phyloP scores from a whole-genome alignment of 1,140 invertebrate genomes.

The Neoseiulus cucumeris region DNA sequence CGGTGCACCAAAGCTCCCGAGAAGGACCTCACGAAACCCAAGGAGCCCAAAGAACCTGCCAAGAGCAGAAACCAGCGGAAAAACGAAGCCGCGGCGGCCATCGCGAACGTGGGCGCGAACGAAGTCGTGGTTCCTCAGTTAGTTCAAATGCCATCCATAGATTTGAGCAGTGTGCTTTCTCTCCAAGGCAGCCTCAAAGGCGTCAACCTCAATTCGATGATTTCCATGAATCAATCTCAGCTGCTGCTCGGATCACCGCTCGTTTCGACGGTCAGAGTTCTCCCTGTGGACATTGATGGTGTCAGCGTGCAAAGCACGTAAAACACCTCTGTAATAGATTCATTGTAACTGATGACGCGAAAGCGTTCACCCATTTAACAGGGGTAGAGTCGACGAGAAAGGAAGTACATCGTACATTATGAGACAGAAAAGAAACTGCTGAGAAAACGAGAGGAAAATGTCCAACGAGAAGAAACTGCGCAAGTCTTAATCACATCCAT shows the following conservation, averaged over 20 bases:
- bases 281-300: background rate
- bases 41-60: background rate
- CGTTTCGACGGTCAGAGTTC: conserved; percentile 1
- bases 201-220: background rate
- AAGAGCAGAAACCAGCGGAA: background rate
- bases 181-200: conserved; percentile 7
- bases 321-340: background rate
- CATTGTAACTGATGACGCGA: too few species aligned
- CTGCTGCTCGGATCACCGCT: background rate
- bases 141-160: background rate
- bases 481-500: too few species aligned
- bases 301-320: background rate
- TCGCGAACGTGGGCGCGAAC: background rate
- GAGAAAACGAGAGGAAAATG: too few species aligned
- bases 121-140: background rate
- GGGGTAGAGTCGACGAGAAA: too few species aligned
- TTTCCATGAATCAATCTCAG: background rate
- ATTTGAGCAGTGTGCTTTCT: conserved; percentile 2
- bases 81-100: background rate
- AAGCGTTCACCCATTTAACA: too few species aligned
- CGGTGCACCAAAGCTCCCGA: conserved; percentile 1
- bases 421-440: too few species aligned
- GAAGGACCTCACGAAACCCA: background rate
- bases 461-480: too few species aligned
- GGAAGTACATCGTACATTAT: too few species aligned